Conservation (phyloP, 35 echinoderm and acorn worm species). For the Apostichopus parvimensis region DNA sequence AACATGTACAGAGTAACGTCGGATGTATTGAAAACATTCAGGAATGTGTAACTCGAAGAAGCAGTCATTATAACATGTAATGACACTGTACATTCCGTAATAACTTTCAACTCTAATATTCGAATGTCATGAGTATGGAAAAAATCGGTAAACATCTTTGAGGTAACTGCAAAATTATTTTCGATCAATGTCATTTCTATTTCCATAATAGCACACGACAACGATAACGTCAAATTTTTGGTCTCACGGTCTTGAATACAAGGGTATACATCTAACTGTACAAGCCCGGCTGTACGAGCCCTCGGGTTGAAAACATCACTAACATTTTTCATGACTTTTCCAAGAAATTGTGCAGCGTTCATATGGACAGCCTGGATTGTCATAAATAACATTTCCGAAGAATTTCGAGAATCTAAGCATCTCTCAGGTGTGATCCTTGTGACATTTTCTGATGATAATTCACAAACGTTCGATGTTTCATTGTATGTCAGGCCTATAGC, state of each 20-base stretch:
- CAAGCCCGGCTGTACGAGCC: no score
- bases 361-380: neutral
- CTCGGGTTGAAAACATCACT: no score
- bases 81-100: neutral
- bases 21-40: neutral
- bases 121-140: neutral
- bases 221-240: no score
- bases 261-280: no score
- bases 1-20: constrained; percentile 24
- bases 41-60: neutral
- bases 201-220: no score
- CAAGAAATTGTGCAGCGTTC: neutral
- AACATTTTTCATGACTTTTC: no score
- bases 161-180: no score
- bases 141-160: no score
- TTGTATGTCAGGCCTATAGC: neutral
- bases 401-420: neutral
- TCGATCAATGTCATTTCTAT: neutral
- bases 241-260: no score
- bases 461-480: neutral
- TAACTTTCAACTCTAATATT: no score
- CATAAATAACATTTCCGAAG: neutral
- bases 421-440: neutral
- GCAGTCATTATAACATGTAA: neutral
- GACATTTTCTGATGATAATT: neutral